Evolutionary conservation across 2,888 invertebrate species (phyloP), one percentile per base, ranked within the genome.

Genomic region (Lathronympha strigana): DNA sequence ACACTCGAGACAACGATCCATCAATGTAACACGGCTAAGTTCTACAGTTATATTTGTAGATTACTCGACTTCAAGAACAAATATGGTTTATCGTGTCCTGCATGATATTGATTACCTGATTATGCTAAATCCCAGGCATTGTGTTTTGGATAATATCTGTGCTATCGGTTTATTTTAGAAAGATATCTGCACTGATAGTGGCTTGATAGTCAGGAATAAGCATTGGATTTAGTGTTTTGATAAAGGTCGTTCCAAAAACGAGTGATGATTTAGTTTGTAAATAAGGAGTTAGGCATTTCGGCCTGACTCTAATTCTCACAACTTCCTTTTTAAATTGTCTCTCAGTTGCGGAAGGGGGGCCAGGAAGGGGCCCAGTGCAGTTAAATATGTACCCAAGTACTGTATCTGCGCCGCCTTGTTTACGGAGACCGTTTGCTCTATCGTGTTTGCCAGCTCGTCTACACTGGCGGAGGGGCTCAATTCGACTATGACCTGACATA

Each of bases 101-200:
- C 83, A 84, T 45, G 21, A 66, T 61, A 85, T 87, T 87, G 87
- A 88, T 88, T 88, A 84, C 66, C 73, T 80, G 86, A 86, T 88
- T 85, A 84, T 74, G 73, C 68, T 67, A 76, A 76, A 80, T 77
- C 74, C 73, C 62, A 62, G 69, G 66, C 66, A 62, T 57, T 66
- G 63, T 64, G 36, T 43, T 50, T 71, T 81, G 78, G 76, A 72
- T 73, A 61, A 60, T 67, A 69, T 51, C 36, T 36, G 17, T 45
- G 63, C 69, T 79, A 80, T 76, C 75, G 74, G 75, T 74, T 82
- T 82, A 81, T 81, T 81, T 82, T 81, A 78, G 79, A 80, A 76
- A 76, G 82, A 80, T 81, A 79, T 78, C 79, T 79, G 79, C 80
- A 77, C 78, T 75, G 75, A 74, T 70, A 83, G 81, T 76, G 72